Percentiles rank a stretch among this genome's conserved stretches.
These are phyloP conservation scores for Drosophila paramelanica DNA, from an alignment of 2,888 invertebrate species.

Conservation along the genomic window DNA sequence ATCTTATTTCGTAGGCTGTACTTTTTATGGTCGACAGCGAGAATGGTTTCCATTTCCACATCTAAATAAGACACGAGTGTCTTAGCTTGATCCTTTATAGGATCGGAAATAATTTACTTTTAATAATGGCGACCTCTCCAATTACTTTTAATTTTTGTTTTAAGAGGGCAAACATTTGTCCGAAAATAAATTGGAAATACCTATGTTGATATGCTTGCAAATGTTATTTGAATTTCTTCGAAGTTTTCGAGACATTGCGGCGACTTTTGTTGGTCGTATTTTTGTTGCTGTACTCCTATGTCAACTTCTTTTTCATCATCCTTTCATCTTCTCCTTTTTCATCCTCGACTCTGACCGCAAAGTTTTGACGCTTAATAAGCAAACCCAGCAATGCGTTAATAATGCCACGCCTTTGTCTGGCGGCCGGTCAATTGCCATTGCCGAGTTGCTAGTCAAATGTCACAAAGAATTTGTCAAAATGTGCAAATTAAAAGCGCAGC, in stretches of 20 bases:
- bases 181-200: too few species aligned
- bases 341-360: slow-evolving; percentile 55
- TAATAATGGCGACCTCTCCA: too few species aligned
- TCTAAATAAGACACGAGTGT: too few species aligned
- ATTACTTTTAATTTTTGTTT: too few species aligned
- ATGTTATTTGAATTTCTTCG: slow-evolving; percentile 6
- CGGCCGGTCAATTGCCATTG: slow-evolving; percentile 48
- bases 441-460: slow-evolving; percentile 55
- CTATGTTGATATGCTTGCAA: neutral
- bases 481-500: slow-evolving; percentile 44
- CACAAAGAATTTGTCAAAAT: slow-evolving; percentile 68
- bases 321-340: slow-evolving; percentile 1
- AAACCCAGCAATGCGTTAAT: slow-evolving; percentile 74
- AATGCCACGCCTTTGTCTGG: slow-evolving; percentile 64
- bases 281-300: neutral
- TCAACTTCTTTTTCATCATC: slow-evolving; percentile 1
- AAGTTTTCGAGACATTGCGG: slow-evolving; percentile 50
- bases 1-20: too few species aligned
- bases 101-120: too few species aligned
- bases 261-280: slow-evolving; percentile 25
- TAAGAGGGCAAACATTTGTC: too few species aligned
- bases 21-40: too few species aligned
- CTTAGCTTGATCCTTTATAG: too few species aligned
- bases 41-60: too few species aligned
- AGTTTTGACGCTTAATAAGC: slow-evolving; percentile 68